Percentiles rank a stretch among this genome's conserved stretches.
These are phyloP conservation scores for Rapana venosa DNA, from an alignment of 2,888 invertebrate species.

Conservation along the genomic window DNA sequence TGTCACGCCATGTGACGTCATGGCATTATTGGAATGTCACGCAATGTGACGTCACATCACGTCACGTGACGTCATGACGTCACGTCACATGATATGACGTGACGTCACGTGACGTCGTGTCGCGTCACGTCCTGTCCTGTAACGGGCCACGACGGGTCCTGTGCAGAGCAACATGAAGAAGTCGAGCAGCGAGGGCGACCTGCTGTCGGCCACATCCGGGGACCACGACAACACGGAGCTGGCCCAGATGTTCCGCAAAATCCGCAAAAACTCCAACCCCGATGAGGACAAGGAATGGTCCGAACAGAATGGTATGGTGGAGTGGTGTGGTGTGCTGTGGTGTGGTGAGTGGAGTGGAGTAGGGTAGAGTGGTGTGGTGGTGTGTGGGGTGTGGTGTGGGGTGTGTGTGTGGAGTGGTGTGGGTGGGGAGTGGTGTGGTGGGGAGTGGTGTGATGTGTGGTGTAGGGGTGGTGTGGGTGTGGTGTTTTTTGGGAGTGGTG, in stretches of 20 bases:
- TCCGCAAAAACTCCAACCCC: background rate
- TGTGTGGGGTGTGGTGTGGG: background rate
- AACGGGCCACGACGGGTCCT: too few relatives aligned
- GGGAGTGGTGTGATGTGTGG: too few relatives aligned
- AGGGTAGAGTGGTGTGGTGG: background rate
- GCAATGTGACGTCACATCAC: too few relatives aligned
- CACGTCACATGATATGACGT: too few relatives aligned
- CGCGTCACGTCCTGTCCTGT: too few relatives aligned
- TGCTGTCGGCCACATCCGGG: background rate
- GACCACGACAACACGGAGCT: constrained; percentile 15
- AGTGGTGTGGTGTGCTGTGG: background rate
- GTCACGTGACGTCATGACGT: too few relatives aligned
- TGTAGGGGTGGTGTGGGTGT: too few relatives aligned
- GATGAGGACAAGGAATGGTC: background rate
- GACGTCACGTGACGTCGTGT: too few relatives aligned
- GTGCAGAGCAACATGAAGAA: constrained; percentile 23
- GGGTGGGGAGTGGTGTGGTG: background rate
- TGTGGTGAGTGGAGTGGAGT: background rate
- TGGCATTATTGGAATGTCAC: too few relatives aligned
- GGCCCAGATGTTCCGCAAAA: constrained; percentile 1
- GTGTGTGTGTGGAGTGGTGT: background rate
- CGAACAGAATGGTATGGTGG: background rate
- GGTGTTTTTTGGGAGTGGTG: too few relatives aligned
- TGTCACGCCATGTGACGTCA: too few relatives aligned
- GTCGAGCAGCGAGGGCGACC: constrained; percentile 17